Base-by-base conservation (phyloP, 2,888 invertebrate genomes). In the Amblyjoppa proteus region DNA sequence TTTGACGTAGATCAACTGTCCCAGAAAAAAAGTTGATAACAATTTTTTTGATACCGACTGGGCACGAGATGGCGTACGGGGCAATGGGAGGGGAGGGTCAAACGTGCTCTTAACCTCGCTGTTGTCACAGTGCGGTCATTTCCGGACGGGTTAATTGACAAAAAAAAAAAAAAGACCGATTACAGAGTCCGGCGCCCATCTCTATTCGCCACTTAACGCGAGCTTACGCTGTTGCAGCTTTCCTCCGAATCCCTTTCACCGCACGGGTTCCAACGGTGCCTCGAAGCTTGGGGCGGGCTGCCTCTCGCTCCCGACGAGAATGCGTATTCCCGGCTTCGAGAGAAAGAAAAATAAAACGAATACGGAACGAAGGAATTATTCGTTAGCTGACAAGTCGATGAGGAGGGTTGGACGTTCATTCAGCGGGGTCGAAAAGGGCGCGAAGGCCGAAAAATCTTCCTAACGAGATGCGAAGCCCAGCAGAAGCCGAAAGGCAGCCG, bases 351-450 rank as follows among this genome's bases (percentile, higher is more conserved):
- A 49, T 1, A 34, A 31, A 64, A 28, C 9, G 51, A 51, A 78
- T 73, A 34, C 69, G 25, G 45, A 51, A 51, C n/a, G 13, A 76
- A 34, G 51, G 28, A 28, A 31, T 11, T 58, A 76, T 71, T 79
- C 68, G 74, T 69, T 49, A 69, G 51, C 73, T 74, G 83, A 73
- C 78, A 83, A 79, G 73, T 71, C 69, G 69, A 79, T 78, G 83
- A 83, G 68, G 78, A 83, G 78, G 83, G 83, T 83, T 61, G 74
- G 61, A 78, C 61, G 74, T 73, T 51, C 58, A 34, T 73, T 49
- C 66, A 25, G 58, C 51, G 28, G 58, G 38, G 31, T 51, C 28
- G 38, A 66, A 66, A 74, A 58, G 58, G 73, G 73, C 31, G 75
- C 41, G 45, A 64, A 7, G 66, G 7, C 38, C 20, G 20, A 76